Evolutionary conservation across 2,888 invertebrate genomes (phyloP).

Genomic region (Xestia xanthographa): DNA sequence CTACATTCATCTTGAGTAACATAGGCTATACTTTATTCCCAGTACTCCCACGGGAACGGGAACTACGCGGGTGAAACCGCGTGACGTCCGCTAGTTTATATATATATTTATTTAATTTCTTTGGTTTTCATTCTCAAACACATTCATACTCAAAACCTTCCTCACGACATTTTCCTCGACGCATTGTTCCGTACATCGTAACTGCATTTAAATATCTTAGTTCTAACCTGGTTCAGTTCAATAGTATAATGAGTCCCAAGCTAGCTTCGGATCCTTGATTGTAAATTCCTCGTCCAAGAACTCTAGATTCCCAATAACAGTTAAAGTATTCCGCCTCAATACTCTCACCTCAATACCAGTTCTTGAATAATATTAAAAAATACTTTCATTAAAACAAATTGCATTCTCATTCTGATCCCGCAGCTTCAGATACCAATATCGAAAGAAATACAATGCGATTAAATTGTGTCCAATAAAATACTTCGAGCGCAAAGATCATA

Average conservation of each 20-base stretch:
- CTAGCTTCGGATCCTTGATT: not conserved
- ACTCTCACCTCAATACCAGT: not conserved
- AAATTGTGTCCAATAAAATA: slow-evolving; percentile 29
- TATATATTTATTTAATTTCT: no score
- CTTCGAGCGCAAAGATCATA: slow-evolving; percentile 5
- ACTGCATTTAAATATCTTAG: not conserved
- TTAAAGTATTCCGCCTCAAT: slow-evolving; percentile 10
- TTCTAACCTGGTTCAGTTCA: not conserved
- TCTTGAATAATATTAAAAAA: slow-evolving; percentile 30
- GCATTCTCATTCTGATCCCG: not conserved
- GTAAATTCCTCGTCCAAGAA: not conserved
- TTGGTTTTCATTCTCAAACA: no score
- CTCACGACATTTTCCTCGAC: not conserved
- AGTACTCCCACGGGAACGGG: no score
- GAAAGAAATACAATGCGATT: slow-evolving; percentile 4
- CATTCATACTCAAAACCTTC: not conserved
- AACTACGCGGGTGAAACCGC: no score
- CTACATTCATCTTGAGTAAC: no score
- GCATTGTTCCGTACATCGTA: not conserved
- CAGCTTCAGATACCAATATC: slow-evolving; percentile 12
- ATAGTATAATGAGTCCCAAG: not conserved
- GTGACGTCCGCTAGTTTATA: no score
- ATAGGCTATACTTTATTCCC: no score
- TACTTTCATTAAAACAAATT: slow-evolving; percentile 26
- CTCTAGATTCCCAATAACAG: not conserved